phyloP scores from a whole-genome alignment of 2,797 vertebrate species.

The Mycteria americana region DNA sequence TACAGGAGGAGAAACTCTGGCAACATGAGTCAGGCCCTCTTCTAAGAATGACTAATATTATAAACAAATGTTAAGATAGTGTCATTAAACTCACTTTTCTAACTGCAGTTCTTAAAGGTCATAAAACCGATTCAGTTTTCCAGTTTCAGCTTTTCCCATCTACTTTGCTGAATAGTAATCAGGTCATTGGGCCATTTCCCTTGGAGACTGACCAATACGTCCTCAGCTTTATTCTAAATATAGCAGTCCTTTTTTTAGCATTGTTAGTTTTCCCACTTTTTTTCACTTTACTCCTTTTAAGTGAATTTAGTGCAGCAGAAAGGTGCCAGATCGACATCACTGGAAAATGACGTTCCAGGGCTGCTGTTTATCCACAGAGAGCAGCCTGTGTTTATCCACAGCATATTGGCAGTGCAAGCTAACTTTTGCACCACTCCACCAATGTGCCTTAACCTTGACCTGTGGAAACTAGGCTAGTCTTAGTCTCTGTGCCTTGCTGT shows the following conservation, averaged over 20 bases:
- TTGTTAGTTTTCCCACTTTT: constrained; percentile 53
- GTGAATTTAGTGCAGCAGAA: constrained; percentile 25
- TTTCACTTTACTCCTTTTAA: background rate
- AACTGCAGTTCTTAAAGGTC: constrained; percentile 65
- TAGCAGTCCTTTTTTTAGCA: constrained; percentile 70
- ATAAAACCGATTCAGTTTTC: constrained; percentile 65
- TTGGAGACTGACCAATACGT: constrained; percentile 64
- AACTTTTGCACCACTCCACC: background rate
- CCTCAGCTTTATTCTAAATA: constrained; percentile 70
- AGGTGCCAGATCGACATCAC: constrained; percentile 61
- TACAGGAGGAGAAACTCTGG: constrained; percentile 18
- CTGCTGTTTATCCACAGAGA: constrained; percentile 31
- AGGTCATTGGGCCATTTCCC: constrained; percentile 74
- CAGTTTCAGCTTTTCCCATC: constrained; percentile 70
- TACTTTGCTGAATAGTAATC: constrained; percentile 65
- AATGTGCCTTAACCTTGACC: background rate
- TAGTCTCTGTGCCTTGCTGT: background rate
- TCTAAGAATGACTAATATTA: constrained; percentile 51
- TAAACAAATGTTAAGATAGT: constrained; percentile 57
- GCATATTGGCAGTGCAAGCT: background rate
- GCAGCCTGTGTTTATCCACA: constrained; percentile 24
- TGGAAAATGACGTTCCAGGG: constrained; percentile 59
- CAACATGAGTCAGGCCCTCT: constrained; percentile 11
- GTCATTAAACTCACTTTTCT: constrained; percentile 40
- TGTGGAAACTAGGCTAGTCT: constrained; percentile 12